Evolutionary conservation across 35 echinoderm and acorn worm species (phyloP).

Genomic region (Patiria miniata): DNA sequence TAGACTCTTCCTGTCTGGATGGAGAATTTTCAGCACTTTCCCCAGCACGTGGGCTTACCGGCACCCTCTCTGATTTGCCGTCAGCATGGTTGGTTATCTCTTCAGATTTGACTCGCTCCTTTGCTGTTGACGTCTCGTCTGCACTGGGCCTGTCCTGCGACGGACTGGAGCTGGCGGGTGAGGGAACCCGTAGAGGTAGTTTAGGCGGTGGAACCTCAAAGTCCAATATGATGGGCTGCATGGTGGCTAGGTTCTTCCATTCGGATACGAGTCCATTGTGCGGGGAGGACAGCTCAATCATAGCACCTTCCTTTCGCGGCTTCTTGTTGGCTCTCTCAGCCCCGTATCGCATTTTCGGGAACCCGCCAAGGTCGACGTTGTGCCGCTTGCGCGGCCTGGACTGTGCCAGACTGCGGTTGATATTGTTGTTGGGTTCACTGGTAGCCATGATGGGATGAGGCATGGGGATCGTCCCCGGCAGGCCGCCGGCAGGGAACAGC

Average conservation of each 20-base stretch:
- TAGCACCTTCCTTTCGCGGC: neutral
- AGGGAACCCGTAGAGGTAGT: constrained; percentile 43
- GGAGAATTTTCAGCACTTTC: neutral
- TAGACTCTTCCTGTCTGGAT: neutral
- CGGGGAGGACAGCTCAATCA: constrained; percentile 10
- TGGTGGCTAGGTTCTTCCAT: neutral
- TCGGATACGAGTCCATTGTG: neutral
- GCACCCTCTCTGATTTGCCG: neutral
- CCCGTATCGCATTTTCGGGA: neutral
- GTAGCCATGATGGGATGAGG: neutral
- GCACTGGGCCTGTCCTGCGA: too few relatives aligned
- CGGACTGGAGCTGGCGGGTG: neutral
- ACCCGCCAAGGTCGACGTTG: neutral
- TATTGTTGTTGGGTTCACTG: neutral
- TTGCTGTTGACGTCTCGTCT: too few relatives aligned
- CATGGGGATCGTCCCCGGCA: neutral
- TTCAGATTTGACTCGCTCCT: neutral
- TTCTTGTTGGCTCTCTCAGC: constrained; percentile 11
- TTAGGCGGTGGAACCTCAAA: constrained; percentile 84
- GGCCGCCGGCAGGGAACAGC: neutral
- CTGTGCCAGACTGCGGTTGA: neutral
- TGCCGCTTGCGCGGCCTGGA: constrained; percentile 19
- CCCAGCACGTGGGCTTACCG: neutral
- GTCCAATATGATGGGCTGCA: constrained; percentile 82
- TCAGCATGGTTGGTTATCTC: neutral